These are phyloP conservation scores for Coecobrya sp. DNA, from an alignment of 2,888 invertebrate genomes.

Conservation along the genomic window DNA sequence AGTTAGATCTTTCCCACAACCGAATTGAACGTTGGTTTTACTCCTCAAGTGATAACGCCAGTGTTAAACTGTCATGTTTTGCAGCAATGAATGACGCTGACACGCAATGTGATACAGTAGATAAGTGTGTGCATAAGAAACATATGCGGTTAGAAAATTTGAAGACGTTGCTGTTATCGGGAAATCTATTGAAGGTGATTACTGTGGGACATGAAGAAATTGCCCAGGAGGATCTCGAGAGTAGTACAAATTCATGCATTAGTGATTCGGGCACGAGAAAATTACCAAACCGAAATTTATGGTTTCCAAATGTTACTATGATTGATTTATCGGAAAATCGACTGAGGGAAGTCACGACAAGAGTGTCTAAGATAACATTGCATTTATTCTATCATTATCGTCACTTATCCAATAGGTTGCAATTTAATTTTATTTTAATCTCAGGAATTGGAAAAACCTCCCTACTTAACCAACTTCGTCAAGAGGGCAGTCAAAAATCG, in stretches of 20 bases:
- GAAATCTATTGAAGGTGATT: constrained; percentile 94
- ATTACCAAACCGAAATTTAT: constrained; percentile 90
- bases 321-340: constrained; percentile 97
- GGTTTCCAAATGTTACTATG: constrained; percentile 98
- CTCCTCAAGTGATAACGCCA: constrained; percentile 78
- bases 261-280: constrained; percentile 64
- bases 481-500: constrained; percentile 91
- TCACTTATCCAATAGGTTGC: too few relatives aligned
- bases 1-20: constrained; percentile 97
- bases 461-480: constrained; percentile 94
- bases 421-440: too few relatives aligned
- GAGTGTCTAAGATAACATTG: constrained; percentile 95
- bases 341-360: constrained; percentile 93
- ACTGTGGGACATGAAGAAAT: constrained; percentile 88
- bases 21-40: constrained; percentile 94
- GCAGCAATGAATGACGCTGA: constrained; percentile 92
- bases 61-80: constrained; percentile 82
- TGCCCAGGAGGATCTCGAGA: constrained; percentile 88
- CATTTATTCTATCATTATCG: too few relatives aligned
- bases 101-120: constrained; percentile 88
- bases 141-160: constrained; percentile 94
- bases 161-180: constrained; percentile 94
- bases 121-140: constrained; percentile 92
- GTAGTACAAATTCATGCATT: neutral
- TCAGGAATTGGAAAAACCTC: constrained; percentile 94